Conservation (phyloP, 2,113 vertebrate genomes). For the Otis tarda region DNA sequence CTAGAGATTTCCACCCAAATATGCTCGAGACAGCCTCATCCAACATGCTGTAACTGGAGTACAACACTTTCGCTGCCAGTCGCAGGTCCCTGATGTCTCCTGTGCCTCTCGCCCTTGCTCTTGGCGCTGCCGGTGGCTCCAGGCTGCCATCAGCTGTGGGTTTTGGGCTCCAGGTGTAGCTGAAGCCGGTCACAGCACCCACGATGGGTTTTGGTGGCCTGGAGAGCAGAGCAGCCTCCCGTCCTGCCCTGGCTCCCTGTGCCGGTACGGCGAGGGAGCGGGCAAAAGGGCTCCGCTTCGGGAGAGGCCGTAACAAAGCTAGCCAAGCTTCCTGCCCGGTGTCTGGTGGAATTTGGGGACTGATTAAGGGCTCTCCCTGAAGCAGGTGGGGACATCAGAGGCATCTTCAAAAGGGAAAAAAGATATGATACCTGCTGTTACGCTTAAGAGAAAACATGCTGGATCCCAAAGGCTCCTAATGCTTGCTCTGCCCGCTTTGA, state of each 20-base stretch:
- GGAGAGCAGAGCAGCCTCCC: neutral
- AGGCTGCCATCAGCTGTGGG: fast-evolving
- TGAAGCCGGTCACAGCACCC: neutral
- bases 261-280: fast-evolving
- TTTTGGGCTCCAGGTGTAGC: neutral
- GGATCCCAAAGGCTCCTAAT: neutral
- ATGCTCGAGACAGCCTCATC: neutral
- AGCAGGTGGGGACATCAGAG: neutral
- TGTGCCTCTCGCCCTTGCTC: neutral
- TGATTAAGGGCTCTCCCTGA: neutral
- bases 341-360: neutral
- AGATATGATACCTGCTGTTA: neutral
- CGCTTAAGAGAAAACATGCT: neutral
- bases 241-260: fast-evolving
- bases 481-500: neutral
- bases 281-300: neutral
- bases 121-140: neutral
- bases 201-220: neutral
- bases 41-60: neutral
- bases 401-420: neutral
- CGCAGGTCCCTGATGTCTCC: neutral
- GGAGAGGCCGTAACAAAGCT: neutral
- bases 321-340: neutral
- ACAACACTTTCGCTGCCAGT: neutral
- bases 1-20: neutral